These are phyloP conservation scores for Alaudala cheleensis DNA, from an alignment of 2,113 vertebrate species.

Conservation along the genomic window DNA sequence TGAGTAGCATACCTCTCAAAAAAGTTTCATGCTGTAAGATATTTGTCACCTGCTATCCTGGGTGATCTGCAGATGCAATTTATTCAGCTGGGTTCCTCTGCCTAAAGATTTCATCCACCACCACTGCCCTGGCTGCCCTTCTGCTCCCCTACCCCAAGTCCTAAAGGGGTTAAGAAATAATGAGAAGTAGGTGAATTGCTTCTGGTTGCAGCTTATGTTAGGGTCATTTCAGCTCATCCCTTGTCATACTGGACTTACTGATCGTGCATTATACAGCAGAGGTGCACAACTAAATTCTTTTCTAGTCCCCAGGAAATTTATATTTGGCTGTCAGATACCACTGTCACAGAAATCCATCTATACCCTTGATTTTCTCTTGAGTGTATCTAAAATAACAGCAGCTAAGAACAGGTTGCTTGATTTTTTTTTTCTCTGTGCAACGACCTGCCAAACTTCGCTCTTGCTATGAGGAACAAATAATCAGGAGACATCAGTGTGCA, in stretches of 20 bases:
- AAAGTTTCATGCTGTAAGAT: neutral
- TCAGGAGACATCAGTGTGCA: neutral
- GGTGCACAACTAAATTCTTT: neutral
- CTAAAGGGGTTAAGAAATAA: neutral
- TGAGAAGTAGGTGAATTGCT: neutral
- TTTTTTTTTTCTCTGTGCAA: neutral
- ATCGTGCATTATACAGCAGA: neutral
- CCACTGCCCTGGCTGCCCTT: neutral
- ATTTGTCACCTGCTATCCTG: neutral
- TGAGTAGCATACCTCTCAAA: neutral
- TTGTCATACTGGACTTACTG: neutral
- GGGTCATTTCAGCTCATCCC: neutral
- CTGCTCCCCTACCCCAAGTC: accelerated
- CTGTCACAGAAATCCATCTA: neutral
- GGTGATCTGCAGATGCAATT: neutral
- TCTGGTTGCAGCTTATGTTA: neutral
- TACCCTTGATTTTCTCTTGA: neutral
- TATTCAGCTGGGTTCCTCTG: neutral
- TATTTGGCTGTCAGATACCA: neutral
- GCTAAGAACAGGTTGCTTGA: neutral
- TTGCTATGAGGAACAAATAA: neutral
- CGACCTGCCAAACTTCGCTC: neutral
- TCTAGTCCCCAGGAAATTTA: neutral
- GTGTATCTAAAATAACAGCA: accelerated
- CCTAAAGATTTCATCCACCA: neutral